Percentiles rank a stretch among this genome's conserved stretches.
These are phyloP conservation scores for Hoplodrina blanda DNA, from an alignment of 2,888 invertebrate species.

Conservation along the genomic window DNA sequence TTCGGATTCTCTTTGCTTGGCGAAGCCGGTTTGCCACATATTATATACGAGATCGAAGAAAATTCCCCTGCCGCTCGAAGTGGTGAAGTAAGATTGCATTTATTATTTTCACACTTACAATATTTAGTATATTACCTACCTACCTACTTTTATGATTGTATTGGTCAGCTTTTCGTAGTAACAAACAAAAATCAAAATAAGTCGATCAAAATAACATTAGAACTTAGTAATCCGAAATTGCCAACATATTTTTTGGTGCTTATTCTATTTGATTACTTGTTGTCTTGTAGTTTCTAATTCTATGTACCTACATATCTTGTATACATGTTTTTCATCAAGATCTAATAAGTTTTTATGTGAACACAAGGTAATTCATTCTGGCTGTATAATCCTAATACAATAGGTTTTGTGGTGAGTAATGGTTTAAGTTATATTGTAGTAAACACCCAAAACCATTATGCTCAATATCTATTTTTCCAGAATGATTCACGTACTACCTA, in stretches of 20 bases:
- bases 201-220: slow-evolving; percentile 1
- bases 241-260: neutral
- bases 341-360: slow-evolving; percentile 2
- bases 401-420: slow-evolving; percentile 31
- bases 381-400: slow-evolving; percentile 4
- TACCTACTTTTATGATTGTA: slow-evolving; percentile 63
- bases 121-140: slow-evolving; percentile 52
- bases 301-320: neutral
- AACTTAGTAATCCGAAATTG: neutral
- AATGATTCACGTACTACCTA: slow-evolving; percentile 29
- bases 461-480: slow-evolving; percentile 4
- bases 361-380: neutral
- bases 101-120: slow-evolving; percentile 30
- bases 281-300: neutral
- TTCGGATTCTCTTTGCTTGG: slow-evolving; percentile 97
- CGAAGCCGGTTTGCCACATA: slow-evolving; percentile 97
- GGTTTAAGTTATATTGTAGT: slow-evolving; percentile 5
- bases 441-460: slow-evolving; percentile 36
- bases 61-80: slow-evolving; percentile 98
- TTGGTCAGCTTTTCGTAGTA: slow-evolving; percentile 35
- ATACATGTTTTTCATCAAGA: neutral
- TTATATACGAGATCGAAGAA: slow-evolving; percentile 98
- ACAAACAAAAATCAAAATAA: slow-evolving; percentile 27
- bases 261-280: neutral
- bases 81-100: slow-evolving; percentile 93